Evolutionary conservation across 2,888 invertebrate genomes (phyloP).

Genomic region (Acronicta psi): DNA sequence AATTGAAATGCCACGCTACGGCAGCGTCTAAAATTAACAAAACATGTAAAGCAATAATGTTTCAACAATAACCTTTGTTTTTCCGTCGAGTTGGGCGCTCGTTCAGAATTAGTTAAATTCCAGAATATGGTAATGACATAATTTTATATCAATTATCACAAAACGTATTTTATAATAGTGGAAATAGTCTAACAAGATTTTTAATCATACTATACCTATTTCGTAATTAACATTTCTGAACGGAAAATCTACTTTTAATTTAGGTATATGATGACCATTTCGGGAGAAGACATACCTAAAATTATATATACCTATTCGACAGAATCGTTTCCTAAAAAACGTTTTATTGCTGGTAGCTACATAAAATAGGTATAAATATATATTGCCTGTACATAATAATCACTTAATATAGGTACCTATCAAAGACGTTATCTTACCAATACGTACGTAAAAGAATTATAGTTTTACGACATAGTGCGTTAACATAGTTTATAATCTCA

Average conservation of each 20-base stretch:
- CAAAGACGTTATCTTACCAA: slow-evolving; percentile 30
- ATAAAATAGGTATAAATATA: too few species aligned
- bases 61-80: slow-evolving; percentile 44
- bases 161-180: too few species aligned
- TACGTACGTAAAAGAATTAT: slow-evolving; percentile 36
- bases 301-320: too few species aligned
- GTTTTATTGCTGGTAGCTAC: too few species aligned
- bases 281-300: too few species aligned
- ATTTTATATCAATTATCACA: slow-evolving; percentile 5
- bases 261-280: too few species aligned
- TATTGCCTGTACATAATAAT: too few species aligned
- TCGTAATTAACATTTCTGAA: too few species aligned
- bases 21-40: slow-evolving; percentile 42
- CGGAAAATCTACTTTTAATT: too few species aligned
- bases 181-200: too few species aligned
- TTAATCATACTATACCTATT: too few species aligned
- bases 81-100: slow-evolving; percentile 18
- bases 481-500: slow-evolving; percentile 20
- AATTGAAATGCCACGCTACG: slow-evolving; percentile 18
- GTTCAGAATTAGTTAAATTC: slow-evolving; percentile 21
- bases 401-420: neutral
- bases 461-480: slow-evolving; percentile 37
- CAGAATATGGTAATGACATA: slow-evolving; percentile 13
- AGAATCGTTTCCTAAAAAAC: too few species aligned
- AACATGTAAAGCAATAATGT: slow-evolving; percentile 40